Evolutionary conservation across 2,888 invertebrate species (phyloP).

Genomic region (Drosophila austrosaltans): DNA sequence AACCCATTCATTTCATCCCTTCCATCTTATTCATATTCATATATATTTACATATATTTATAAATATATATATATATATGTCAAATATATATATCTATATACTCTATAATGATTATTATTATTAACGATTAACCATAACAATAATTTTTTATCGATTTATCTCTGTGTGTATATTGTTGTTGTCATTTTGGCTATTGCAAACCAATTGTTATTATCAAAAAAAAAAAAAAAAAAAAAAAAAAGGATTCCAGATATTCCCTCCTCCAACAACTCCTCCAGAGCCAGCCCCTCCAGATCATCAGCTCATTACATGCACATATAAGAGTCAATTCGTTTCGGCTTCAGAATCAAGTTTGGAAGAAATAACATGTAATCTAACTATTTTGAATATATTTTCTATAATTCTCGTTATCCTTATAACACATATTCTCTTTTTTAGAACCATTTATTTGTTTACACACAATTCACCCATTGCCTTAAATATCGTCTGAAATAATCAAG

Average conservation of each 20-base stretch:
- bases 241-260: constrained; percentile 93
- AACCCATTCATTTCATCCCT: constrained; percentile 1
- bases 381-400: constrained; percentile 69
- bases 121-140: constrained; percentile 74
- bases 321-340: constrained; percentile 85
- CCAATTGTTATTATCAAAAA: constrained; percentile 56
- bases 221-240: constrained; percentile 57
- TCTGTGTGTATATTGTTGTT: constrained; percentile 75
- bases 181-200: constrained; percentile 71
- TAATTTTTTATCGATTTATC: constrained; percentile 63
- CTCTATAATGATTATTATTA: constrained; percentile 64
- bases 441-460: constrained; percentile 34
- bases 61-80: constrained; percentile 33
- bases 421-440: constrained; percentile 26
- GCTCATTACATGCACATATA: constrained; percentile 85
- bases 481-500: not conserved
- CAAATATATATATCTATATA: constrained; percentile 37
- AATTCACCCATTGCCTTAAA: constrained; percentile 6
- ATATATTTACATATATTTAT: constrained; percentile 25
- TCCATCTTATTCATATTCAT: constrained; percentile 17
- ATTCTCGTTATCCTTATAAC: constrained; percentile 60
- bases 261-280: constrained; percentile 92
- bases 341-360: constrained; percentile 88
- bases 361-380: constrained; percentile 86
- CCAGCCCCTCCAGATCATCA: constrained; percentile 92